Percentiles rank a stretch among this genome's conserved stretches.
phyloP scores from a whole-genome alignment of 2,888 invertebrate species.

The Aspidiotus destructor region DNA sequence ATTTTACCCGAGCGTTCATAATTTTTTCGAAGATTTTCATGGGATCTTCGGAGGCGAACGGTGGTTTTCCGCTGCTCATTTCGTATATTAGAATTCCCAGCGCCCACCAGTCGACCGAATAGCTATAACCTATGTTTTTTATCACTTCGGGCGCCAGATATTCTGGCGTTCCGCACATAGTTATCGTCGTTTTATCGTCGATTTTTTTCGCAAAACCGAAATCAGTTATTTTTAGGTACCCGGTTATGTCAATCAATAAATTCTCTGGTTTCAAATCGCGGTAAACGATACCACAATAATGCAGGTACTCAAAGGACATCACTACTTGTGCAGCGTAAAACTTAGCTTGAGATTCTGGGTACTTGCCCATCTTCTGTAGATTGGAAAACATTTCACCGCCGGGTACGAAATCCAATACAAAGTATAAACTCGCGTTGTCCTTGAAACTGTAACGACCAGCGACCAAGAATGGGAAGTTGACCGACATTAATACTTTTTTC shows the following conservation, averaged over 20 bases:
- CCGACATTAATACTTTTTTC: conserved; percentile 24
- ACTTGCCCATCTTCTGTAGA: conserved; percentile 19
- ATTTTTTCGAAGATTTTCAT: conserved; percentile 29
- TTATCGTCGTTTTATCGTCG: conserved; percentile 20
- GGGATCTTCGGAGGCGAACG: conserved; percentile 31
- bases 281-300: conserved; percentile 25
- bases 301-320: conserved; percentile 21
- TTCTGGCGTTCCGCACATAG: conserved; percentile 28
- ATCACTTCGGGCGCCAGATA: conserved; percentile 28
- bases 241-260: conserved; percentile 18
- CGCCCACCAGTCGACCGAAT: conserved; percentile 28
- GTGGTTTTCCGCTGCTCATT: conserved; percentile 26
- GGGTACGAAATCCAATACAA: conserved; percentile 23
- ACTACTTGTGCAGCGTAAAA: conserved; percentile 29
- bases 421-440: conserved; percentile 20
- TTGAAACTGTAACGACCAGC: conserved; percentile 24
- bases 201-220: conserved; percentile 29
- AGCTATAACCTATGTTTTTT: conserved; percentile 25
- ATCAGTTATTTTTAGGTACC: conserved; percentile 26
- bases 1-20: conserved; percentile 28
- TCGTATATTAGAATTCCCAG: conserved; percentile 25
- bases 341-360: conserved; percentile 18
- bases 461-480: conserved; percentile 29
- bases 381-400: conserved; percentile 29
- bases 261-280: conserved; percentile 27